These are phyloP conservation scores for Lysandra coridon DNA, from an alignment of 2,888 invertebrate genomes.

Conservation along the genomic window DNA sequence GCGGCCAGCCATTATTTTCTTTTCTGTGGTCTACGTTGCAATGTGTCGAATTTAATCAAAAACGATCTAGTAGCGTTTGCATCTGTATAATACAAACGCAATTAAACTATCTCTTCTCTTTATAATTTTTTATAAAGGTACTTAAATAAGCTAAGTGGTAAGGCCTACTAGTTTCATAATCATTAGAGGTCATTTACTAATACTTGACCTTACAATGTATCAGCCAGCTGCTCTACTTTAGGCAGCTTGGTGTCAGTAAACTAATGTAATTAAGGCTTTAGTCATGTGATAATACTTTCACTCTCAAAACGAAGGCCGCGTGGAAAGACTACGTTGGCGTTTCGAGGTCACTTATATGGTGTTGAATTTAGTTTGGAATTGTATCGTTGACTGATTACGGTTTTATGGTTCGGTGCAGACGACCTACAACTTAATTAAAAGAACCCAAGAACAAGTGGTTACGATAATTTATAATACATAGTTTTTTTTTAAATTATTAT, in stretches of 20 bases:
- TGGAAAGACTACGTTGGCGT: slow-evolving; percentile 6
- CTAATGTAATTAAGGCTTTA: slow-evolving; percentile 10
- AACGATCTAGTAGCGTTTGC: too few species aligned
- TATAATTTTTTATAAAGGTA: too few species aligned
- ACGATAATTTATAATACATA: too few species aligned
- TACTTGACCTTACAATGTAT: background rate
- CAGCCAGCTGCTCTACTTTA: background rate
- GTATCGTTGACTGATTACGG: slow-evolving; percentile 13
- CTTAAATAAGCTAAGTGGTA: too few species aligned
- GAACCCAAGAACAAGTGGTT: too few species aligned
- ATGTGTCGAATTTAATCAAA: too few species aligned
- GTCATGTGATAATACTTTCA: slow-evolving; percentile 21
- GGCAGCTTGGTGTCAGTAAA: background rate
- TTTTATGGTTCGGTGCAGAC: background rate
- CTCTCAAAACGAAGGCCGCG: slow-evolving; percentile 24
- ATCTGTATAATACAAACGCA: too few species aligned
- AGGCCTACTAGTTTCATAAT: too few species aligned
- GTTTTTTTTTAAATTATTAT: too few species aligned
- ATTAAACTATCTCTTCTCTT: too few species aligned
- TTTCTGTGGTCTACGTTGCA: too few species aligned
- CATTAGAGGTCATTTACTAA: background rate
- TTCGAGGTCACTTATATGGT: slow-evolving; percentile 24
- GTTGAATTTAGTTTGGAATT: background rate
- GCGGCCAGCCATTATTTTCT: too few species aligned
- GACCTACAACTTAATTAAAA: background rate